phyloP scores from a whole-genome alignment of 2,113 vertebrate species.

The Lamprologus sp. region DNA sequence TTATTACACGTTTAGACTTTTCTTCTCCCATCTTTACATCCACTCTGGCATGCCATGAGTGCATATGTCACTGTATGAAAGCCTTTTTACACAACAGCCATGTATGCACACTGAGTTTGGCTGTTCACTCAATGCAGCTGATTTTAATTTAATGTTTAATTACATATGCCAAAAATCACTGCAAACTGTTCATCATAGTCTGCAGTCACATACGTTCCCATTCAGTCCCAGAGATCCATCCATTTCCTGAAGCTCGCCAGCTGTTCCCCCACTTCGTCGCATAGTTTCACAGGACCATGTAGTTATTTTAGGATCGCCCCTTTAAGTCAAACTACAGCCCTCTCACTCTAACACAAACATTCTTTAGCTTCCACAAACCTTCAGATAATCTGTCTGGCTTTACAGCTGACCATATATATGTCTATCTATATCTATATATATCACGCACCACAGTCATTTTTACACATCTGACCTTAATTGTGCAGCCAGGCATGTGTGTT shows the following conservation, averaged over 20 bases:
- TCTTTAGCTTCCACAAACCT: constrained; percentile 42
- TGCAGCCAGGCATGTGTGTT: neutral
- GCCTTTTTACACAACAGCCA: neutral
- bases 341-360: constrained; percentile 47
- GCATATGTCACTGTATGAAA: neutral
- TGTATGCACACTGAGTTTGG: neutral
- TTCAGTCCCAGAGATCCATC: constrained; percentile 5
- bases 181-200: neutral
- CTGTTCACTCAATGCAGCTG: neutral
- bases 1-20: neutral
- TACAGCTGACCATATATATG: neutral
- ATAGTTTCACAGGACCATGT: constrained; percentile 60
- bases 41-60: rapidly evolving
- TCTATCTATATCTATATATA: neutral
- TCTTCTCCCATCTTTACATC: neutral
- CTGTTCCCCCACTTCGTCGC: neutral
- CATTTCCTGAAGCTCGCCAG: constrained; percentile 28
- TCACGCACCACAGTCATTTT: neutral
- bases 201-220: neutral
- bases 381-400: constrained; percentile 16
- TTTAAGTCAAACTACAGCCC: constrained; percentile 44
- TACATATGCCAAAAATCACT: neutral
- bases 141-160: neutral
- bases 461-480: neutral
- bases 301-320: constrained; percentile 65